These are phyloP conservation scores for Callaeas wilsoni DNA, from an alignment of 2,113 vertebrate species.

Conservation along the genomic window DNA sequence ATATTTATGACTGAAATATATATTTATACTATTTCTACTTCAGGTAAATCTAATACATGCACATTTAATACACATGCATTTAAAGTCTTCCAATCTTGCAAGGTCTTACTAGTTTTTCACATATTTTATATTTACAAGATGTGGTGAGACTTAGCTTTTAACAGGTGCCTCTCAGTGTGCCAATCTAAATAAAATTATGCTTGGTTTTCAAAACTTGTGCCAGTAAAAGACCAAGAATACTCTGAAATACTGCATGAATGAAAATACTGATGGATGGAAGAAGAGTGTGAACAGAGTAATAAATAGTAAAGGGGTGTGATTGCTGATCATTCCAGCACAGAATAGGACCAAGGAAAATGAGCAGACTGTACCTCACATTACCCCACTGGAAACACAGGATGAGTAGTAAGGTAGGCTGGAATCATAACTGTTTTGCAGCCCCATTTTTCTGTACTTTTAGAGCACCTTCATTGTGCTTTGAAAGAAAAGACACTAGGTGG, in stretches of 20 bases:
- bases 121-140: not conserved
- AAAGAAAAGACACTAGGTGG: not conserved
- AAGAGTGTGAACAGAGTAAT: not conserved
- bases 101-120: not conserved
- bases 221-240: not conserved
- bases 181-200: not conserved
- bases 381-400: not conserved
- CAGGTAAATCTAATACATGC: not conserved
- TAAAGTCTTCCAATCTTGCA: not conserved
- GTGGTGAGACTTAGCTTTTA: not conserved
- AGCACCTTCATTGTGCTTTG: not conserved
- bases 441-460: not conserved
- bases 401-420: not conserved
- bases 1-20: not conserved
- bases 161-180: not conserved
- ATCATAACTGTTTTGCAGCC: not conserved
- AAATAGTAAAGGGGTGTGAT: not conserved
- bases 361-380: not conserved
- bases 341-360: not conserved
- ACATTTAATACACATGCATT: not conserved
- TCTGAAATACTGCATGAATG: not conserved
- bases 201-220: not conserved
- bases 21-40: not conserved
- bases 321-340: not conserved
- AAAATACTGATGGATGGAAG: not conserved